A percentile compares a stretch with the other conserved stretches of the same genome.
phyloP scores from a whole-genome alignment of 2,888 invertebrate species.

The Ophion slaviceki region DNA sequence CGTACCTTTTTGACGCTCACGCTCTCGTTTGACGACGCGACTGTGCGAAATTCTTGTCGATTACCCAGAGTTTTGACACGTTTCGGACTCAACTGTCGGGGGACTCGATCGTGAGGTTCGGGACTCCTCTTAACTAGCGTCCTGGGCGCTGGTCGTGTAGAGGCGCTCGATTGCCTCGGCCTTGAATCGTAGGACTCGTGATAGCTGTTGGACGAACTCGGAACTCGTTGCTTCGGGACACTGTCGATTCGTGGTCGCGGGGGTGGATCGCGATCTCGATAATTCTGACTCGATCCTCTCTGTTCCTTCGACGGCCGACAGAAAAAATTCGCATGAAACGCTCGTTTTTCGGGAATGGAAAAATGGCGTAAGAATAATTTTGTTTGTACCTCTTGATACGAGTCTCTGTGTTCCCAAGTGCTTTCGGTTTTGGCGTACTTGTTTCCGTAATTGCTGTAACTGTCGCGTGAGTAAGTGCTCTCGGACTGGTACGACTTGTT shows the following conservation, averaged over 20 bases:
- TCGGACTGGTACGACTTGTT: conserved; percentile 77
- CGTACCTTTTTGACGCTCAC: conserved; percentile 73
- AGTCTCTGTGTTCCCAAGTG: conserved; percentile 77
- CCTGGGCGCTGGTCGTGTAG: conserved; percentile 62
- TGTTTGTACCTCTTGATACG: conserved; percentile 76
- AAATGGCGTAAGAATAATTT: neutral
- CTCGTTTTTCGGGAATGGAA: neutral
- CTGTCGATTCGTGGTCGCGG: conserved; percentile 74
- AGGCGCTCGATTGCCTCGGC: conserved; percentile 66
- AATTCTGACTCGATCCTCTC: conserved; percentile 73
- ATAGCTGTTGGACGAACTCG: conserved; percentile 68
- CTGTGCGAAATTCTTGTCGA: conserved; percentile 78
- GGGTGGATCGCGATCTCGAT: conserved; percentile 77
- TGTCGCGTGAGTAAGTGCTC: conserved; percentile 75
- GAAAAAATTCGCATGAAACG: neutral
- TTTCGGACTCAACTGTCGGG: conserved; percentile 77
- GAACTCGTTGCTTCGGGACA: conserved; percentile 63
- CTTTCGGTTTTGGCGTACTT: conserved; percentile 78
- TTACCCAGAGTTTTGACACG: conserved; percentile 70
- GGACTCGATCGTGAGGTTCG: conserved; percentile 69
- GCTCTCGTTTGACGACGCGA: conserved; percentile 70
- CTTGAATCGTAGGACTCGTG: conserved; percentile 75
- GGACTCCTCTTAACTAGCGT: conserved; percentile 72
- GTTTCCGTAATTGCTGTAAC: conserved; percentile 74
- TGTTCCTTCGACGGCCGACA: conserved; percentile 70